These are phyloP conservation scores for Odontocerum albicorne DNA, from an alignment of 2,888 invertebrate genomes.

Conservation along the genomic window DNA sequence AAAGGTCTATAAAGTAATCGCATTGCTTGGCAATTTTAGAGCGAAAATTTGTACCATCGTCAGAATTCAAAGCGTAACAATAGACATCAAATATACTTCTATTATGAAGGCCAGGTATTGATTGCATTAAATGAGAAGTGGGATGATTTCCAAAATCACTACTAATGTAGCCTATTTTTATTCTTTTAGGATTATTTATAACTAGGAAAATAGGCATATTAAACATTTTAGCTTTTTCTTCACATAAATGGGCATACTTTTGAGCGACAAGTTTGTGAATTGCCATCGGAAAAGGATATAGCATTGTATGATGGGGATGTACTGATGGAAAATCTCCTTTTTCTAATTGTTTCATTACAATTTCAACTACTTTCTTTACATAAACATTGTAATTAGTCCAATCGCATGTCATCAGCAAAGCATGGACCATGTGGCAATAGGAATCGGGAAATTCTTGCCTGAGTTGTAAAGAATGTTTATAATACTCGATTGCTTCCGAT, in stretches of 20 bases:
- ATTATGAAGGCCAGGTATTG: conserved; percentile 87
- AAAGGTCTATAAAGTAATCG: conserved; percentile 90
- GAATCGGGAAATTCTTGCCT: conserved; percentile 95
- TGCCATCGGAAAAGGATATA: conserved; percentile 85
- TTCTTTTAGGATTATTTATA: conserved; percentile 74
- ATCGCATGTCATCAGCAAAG: conserved; percentile 91
- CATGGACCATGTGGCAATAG: conserved; percentile 92
- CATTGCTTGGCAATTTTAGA: conserved; percentile 80
- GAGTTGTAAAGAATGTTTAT: conserved; percentile 66
- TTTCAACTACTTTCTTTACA: conserved; percentile 84
- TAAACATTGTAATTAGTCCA: conserved; percentile 89
- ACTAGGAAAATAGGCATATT: conserved; percentile 83
- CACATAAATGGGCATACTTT: conserved; percentile 86
- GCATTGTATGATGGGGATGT: conserved; percentile 95
- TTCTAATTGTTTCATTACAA: conserved; percentile 88
- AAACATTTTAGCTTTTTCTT: no score
- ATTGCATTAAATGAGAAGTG: conserved; percentile 94
- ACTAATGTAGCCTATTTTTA: conserved; percentile 88
- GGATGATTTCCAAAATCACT: conserved; percentile 96
- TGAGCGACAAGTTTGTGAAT: conserved; percentile 87
- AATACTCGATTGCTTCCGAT: conserved; percentile 91
- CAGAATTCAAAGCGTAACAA: conserved; percentile 81
- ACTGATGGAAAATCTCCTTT: conserved; percentile 90
- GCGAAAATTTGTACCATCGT: conserved; percentile 90
- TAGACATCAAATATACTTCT: conserved; percentile 75